Evolutionary conservation across 1,140 invertebrate genomes (phyloP), one percentile per base, ranked within the genome.

Genomic region (Maniola jurtina): DNA sequence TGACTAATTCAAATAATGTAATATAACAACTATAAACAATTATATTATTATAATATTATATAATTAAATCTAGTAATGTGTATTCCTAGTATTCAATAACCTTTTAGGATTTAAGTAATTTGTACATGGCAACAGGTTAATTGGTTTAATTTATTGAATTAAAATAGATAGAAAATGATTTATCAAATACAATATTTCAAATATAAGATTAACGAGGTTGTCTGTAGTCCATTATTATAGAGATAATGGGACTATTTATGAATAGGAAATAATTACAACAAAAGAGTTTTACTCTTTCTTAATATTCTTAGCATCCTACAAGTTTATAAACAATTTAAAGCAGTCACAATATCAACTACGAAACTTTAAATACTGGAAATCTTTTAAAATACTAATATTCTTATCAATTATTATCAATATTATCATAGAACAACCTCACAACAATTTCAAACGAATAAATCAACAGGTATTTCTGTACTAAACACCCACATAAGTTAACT

Each of bases 51-150:
- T 57, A 14, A 38, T 25, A 15, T 36, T 35, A 25, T 36, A 56
- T 36, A 1, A 56, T 35, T 57, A 15, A 57, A 40, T 38, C 55
- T 52, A 66, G 36, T 33, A 56, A 15, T n/a, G n/a, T n/a, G n/a
- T 54, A 54, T 66, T 45, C 16, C 36, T 40, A 66, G 13, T 54
- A 35, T 47, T n/a, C 36, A 55, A 35, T 6, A 56, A 36, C 64
- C 58, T 66, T 61, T 47, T 7, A 66, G 64, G 50, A 48, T 61
- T 42, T 61, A 56, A 55, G 35, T 55, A 55, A 55, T 66, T 66
- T 66, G 50, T 66, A 66, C 48, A 66, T 61, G 48, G 52, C 58
- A 66, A 61, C 64, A 54, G 54, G 38, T 61, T 56, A 36, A 60
- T 61, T 36, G 58, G 55, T 55, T 50, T 52, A 36, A 48, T 54